Conservation (phyloP, 2,113 vertebrate genomes). For the Spheniscus mendiculus region DNA sequence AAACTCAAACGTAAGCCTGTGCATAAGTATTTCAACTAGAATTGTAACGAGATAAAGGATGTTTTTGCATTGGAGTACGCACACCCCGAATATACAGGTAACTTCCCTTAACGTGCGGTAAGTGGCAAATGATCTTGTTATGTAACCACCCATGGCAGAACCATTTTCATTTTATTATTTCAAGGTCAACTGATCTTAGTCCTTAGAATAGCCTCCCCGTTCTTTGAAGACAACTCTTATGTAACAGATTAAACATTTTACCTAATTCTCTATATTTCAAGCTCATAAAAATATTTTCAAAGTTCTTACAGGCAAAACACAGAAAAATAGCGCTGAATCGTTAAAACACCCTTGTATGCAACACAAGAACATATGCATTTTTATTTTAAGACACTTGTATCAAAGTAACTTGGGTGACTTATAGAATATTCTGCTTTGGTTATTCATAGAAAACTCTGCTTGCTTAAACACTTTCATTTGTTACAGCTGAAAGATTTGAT, state of each 20-base stretch:
- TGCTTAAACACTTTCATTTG: not conserved
- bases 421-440: not conserved
- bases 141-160: not conserved
- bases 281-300: not conserved
- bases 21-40: not conserved
- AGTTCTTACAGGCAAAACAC: not conserved
- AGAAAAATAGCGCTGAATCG: not conserved
- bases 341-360: not conserved
- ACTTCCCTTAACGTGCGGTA: not conserved
- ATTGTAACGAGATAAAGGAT: not conserved
- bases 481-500: not conserved
- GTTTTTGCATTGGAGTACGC: not conserved
- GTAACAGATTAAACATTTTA: not conserved
- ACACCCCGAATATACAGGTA: not conserved
- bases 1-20: not conserved
- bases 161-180: not conserved
- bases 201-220: not conserved
- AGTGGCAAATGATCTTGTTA: not conserved
- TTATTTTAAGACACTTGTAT: not conserved
- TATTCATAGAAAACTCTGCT: not conserved
- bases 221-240: not conserved
- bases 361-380: not conserved
- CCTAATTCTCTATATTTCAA: not conserved
- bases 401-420: not conserved
- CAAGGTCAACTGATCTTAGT: not conserved